phyloP scores from a whole-genome alignment of 2,888 invertebrate genomes.

The Tipula confusa region DNA sequence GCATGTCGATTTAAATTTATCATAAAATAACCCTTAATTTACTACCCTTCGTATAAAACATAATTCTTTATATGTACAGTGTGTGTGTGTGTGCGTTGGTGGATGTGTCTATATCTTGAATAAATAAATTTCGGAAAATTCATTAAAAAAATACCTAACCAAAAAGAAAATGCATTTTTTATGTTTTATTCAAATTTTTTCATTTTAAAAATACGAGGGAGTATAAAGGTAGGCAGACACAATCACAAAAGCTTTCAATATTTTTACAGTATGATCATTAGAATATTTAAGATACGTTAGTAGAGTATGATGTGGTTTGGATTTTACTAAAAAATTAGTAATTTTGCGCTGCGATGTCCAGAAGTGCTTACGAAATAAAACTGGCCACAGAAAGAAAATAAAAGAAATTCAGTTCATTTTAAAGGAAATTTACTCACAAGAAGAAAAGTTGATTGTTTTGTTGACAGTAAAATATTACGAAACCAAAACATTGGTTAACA shows the following conservation, averaged over 20 bases:
- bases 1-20: conserved; percentile 25
- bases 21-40: conserved; percentile 25
- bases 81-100: not conserved
- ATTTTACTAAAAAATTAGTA: too few species aligned
- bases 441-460: too few species aligned
- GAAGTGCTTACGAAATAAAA: too few species aligned
- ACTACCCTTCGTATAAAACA: not conserved
- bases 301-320: too few species aligned
- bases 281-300: too few species aligned
- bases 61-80: not conserved
- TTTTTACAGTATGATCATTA: too few species aligned
- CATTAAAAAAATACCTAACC: conserved; percentile 20
- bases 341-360: too few species aligned
- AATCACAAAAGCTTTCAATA: not conserved
- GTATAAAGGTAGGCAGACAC: not conserved
- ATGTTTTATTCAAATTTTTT: conserved; percentile 4
- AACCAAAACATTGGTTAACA: too few species aligned
- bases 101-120: not conserved
- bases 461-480: too few species aligned
- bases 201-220: not conserved
- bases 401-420: too few species aligned
- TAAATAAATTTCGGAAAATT: not conserved
- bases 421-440: too few species aligned
- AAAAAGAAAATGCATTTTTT: not conserved
- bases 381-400: too few species aligned